Base-by-base conservation (phyloP, 92 coral and sea anemone genomes). In the Actinernus sp. region DNA sequence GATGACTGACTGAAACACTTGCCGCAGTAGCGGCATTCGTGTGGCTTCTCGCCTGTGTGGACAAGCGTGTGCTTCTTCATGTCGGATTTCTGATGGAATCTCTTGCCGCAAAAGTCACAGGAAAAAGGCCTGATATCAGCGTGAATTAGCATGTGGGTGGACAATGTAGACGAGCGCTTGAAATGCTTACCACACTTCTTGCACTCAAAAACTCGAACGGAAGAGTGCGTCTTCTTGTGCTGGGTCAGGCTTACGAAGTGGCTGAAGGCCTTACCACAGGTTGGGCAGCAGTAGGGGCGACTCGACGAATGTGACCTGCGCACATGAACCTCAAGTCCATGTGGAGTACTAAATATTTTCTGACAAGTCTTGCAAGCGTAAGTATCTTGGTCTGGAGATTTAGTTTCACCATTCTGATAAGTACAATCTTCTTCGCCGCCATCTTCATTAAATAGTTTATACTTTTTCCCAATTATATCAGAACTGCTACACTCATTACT, bases 21-120 rank as follows among this genome's bases (percentile, higher is more conserved):
- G 31, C 98, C 98, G 22, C 98, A 93, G 39, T 82, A 79, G 11
- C 87, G 65, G 39, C 98, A 93, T 60, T 81, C 85, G 57, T 93
- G 98, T 0, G 98, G 98, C 39, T 93, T 93, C 53, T 93, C 98
- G 2, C 98, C 98, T 0, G 98, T 93, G 57, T 93, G 98, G 1
- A 93, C 84, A 9, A 89, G 83, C 34, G 94, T 82, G 65, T 93
- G 98, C 12, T 93, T 93, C 78, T 93, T 93, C 98, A 93, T 93
- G 88, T 93, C 98, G 0, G 96, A 89, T 63, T 93, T 93, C 81
- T 93, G 98, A 41, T 93, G 98, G 51, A 93, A 93, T 60, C 98
- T 73, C 74, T 93, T 93, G 29, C 85, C 92, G 36, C 98, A 93
- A 66, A 70, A 93, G 44, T 72, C 85, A 47, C 98, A 93, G 6